A percentile compares a stretch with the other conserved stretches of the same genome.
These are phyloP conservation scores for Cacoxenus indagator DNA, from an alignment of 2,888 invertebrate species.

Conservation along the genomic window DNA sequence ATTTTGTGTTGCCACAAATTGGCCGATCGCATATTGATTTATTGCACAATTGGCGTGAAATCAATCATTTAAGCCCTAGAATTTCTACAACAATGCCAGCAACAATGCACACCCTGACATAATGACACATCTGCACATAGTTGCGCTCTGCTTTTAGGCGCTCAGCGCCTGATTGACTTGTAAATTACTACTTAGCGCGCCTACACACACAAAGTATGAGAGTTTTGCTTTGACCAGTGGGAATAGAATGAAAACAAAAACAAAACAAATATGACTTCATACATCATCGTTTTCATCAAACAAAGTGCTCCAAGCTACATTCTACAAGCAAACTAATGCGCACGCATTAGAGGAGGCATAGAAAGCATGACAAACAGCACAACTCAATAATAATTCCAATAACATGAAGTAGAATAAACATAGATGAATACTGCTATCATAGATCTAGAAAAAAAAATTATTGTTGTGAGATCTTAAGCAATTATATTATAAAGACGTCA, in stretches of 20 bases:
- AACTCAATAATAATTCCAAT: too few relatives aligned
- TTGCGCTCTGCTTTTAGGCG: background rate
- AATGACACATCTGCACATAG: background rate
- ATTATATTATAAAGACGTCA: too few relatives aligned
- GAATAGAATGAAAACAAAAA: background rate
- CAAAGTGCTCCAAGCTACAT: background rate
- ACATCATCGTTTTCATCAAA: background rate
- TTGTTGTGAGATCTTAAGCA: too few relatives aligned
- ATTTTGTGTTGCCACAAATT: background rate
- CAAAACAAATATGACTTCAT: background rate
- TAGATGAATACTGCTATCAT: too few relatives aligned
- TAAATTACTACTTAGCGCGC: background rate
- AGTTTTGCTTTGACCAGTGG: too few relatives aligned
- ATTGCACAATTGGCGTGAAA: background rate
- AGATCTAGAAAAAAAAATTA: too few relatives aligned
- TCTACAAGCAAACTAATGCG: background rate
- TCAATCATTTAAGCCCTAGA: background rate
- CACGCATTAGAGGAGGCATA: too few relatives aligned
- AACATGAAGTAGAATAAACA: too few relatives aligned
- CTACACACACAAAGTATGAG: background rate
- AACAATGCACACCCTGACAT: background rate
- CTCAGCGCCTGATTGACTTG: background rate
- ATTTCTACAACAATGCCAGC: background rate
- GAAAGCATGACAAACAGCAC: too few relatives aligned
- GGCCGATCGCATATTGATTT: background rate